A percentile compares a stretch with the other conserved stretches of the same genome.
These are phyloP conservation scores for chimpanzee (Pan troglodytes) DNA, from an alignment of 2,113 vertebrate genomes.

Conservation along the genomic window DNA sequence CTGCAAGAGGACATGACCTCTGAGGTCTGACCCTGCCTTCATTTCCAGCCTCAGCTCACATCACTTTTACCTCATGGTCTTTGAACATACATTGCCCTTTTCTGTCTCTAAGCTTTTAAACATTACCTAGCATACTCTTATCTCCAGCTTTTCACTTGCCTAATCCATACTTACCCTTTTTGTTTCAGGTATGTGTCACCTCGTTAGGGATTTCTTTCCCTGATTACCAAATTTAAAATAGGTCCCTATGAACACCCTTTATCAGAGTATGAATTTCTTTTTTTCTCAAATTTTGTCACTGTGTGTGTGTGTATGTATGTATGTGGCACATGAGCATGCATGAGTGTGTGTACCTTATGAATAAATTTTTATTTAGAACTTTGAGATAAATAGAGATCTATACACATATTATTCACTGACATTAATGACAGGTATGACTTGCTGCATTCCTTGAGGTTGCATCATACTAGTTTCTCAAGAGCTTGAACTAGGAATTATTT, in stretches of 20 bases:
- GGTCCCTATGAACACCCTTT: background rate
- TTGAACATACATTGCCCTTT: background rate
- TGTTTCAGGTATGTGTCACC: background rate
- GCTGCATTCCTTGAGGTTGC: background rate
- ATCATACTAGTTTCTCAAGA: background rate
- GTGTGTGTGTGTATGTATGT: rapidly evolving
- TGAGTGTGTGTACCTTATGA: background rate
- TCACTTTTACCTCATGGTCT: background rate
- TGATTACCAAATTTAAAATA: background rate
- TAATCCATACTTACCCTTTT: no score
- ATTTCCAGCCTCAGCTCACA: background rate
- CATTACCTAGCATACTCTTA: background rate
- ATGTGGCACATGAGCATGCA: background rate
- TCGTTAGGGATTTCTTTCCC: no score
- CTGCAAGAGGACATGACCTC: background rate
- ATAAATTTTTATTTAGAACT: background rate
- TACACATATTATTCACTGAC: background rate
- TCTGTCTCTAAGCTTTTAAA: background rate
- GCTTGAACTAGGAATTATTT: background rate
- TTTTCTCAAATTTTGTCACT: background rate
- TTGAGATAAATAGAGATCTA: background rate
- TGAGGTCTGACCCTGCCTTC: background rate
- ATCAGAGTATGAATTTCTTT: background rate
- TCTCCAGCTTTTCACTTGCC: background rate
- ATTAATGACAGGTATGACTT: background rate